Evolutionary conservation across 2,888 invertebrate genomes (phyloP), one percentile per base, ranked within the genome.

Genomic region (Rhagonycha lutea): DNA sequence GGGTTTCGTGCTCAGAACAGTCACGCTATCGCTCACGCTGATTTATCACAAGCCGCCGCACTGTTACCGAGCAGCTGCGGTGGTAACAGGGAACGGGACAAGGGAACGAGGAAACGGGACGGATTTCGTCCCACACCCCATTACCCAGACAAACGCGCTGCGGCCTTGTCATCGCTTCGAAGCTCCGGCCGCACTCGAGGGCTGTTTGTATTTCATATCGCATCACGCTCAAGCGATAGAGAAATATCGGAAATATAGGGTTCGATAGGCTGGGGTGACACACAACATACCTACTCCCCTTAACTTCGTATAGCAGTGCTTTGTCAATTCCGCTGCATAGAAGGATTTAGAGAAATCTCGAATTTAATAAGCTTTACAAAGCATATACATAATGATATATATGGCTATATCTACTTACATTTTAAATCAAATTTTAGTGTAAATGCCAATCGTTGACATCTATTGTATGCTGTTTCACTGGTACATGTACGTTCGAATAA

Each of bases 141-240:
- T 83, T 83, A 83, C 82, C 83, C 83, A 82, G 82, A 82, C 83
- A 83, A 83, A 83, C 82, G 82, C 82, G 83, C 80, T 82, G 82
- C 81, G 81, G 82, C 81, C 83, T 82, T 83, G 83, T 83, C 83
- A 82, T 82, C 83, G 83, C 81, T 81, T 80, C 69, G 63, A 61
- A 81, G 81, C 74, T 72, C 70, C 72, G 78, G 79, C 82, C 82
- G 78, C 82, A 80, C 81, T 82, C 79, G 79, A 80, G 77, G 75
- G 72, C 73, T 77, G 77, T 77, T 77, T 75, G 77, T 75, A 77
- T 77, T 77, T 77, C 77, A 77, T 77, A 77, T 77, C 77, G 77
- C 75, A 77, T 77, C 77, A 77, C 72, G 75, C 75, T 68, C 77
- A 68, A 77, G 77, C 75, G 74, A 77, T 75, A 77, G 77, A 77